These are phyloP conservation scores for Ceyx melanurus DNA, from an alignment of 2,113 vertebrate species.

Conservation along the genomic window DNA sequence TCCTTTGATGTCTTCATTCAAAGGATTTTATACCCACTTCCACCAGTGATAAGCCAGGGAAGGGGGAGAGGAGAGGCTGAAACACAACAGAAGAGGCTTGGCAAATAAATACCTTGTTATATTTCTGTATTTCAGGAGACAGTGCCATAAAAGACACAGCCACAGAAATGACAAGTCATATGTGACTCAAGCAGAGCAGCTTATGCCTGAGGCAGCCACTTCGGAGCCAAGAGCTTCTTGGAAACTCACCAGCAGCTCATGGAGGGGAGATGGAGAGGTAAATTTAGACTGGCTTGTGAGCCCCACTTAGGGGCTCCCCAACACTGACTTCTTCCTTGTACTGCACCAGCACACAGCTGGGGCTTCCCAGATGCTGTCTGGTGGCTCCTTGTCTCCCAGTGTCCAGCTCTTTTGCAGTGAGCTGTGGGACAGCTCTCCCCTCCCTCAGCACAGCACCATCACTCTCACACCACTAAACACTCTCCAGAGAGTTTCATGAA, in stretches of 20 bases:
- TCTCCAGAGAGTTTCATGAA: neutral
- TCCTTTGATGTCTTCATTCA: constrained; percentile 78
- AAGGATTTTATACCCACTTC: constrained; percentile 64
- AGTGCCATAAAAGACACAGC: neutral
- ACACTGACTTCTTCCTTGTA: neutral
- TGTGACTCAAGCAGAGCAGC: neutral
- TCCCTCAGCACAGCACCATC: neutral
- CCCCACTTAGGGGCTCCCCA: neutral
- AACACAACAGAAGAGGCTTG: constrained; percentile 21
- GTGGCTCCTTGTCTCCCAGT: neutral
- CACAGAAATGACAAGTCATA: neutral
- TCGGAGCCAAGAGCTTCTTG: neutral
- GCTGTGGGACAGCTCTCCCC: neutral
- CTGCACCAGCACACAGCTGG: neutral
- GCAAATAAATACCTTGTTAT: constrained; percentile 8
- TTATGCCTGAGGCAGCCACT: neutral
- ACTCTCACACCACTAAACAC: neutral
- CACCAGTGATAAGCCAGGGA: constrained; percentile 30
- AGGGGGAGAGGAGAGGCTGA: constrained; percentile 20
- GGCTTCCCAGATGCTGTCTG: neutral
- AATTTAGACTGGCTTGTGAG: neutral
- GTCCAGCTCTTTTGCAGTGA: neutral
- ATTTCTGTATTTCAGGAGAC: neutral
- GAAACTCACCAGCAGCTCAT: neutral
- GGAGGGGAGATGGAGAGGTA: neutral